A percentile compares a stretch with the other conserved stretches of the same genome.
Conservation (phyloP, 2,888 invertebrate species). For the Cephus rjabovi region DNA sequence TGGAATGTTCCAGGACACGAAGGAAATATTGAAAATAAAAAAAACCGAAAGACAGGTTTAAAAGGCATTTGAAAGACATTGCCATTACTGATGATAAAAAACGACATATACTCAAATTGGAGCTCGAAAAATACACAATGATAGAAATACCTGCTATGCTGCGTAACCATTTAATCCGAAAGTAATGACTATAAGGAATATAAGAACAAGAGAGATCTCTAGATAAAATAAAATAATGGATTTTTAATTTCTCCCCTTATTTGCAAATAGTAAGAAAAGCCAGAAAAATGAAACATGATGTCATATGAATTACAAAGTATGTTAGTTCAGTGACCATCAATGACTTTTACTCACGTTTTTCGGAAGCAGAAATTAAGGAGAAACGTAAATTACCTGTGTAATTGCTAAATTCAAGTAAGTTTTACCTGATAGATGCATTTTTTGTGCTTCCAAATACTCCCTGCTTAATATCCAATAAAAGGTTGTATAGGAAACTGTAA, state of each 20-base stretch:
- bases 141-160: not conserved
- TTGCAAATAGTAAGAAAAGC: conserved; percentile 16
- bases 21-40: not conserved
- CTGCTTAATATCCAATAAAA: no score
- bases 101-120: not conserved
- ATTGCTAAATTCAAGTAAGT: no score
- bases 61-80: not conserved
- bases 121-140: not conserved
- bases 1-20: not conserved
- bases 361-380: no score
- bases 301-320: conserved; percentile 8
- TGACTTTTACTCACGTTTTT: no score
- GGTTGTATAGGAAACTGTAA: no score
- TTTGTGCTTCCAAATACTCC: no score
- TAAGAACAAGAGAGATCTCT: no score
- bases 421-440: no score
- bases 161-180: not conserved
- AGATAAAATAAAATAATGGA: no score
- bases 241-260: no score
- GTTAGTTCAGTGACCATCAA: conserved; percentile 25
- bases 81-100: not conserved
- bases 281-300: conserved; percentile 14
- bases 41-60: not conserved
- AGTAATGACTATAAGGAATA: not conserved
- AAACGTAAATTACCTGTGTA: no score